These are phyloP conservation scores for Apodemia mormo DNA, from an alignment of 2,888 invertebrate genomes.

Conservation along the genomic window DNA sequence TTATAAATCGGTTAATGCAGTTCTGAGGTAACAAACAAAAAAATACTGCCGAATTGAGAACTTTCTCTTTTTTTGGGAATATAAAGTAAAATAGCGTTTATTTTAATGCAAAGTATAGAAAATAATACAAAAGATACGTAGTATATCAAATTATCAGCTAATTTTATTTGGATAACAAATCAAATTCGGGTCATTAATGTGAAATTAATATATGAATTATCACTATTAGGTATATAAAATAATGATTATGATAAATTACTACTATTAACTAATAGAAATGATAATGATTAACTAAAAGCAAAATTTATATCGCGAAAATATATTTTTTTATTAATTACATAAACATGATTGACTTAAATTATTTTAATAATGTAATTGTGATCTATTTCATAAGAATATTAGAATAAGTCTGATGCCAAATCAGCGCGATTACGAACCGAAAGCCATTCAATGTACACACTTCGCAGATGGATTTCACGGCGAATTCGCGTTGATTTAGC, in stretches of 20 bases:
- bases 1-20: too few relatives aligned
- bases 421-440: not conserved
- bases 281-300: not conserved
- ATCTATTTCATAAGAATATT: conserved; percentile 3
- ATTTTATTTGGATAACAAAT: too few relatives aligned
- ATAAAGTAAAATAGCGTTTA: too few relatives aligned
- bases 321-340: not conserved
- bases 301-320: not conserved
- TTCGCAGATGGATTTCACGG: not conserved
- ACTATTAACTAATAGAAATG: not conserved
- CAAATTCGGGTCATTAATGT: too few relatives aligned
- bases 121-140: too few relatives aligned
- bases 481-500: not conserved
- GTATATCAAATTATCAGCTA: too few relatives aligned
- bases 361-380: not conserved
- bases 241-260: not conserved
- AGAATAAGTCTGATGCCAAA: not conserved
- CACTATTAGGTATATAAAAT: too few relatives aligned
- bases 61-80: too few relatives aligned
- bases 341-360: not conserved
- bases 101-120: too few relatives aligned
- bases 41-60: too few relatives aligned
- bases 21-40: too few relatives aligned
- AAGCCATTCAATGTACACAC: not conserved
- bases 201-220: too few relatives aligned